A percentile compares a stretch with the other conserved stretches of the same genome.
Evolutionary conservation across 2,888 invertebrate species (phyloP).

Genomic region (Corythucha ciliata): DNA sequence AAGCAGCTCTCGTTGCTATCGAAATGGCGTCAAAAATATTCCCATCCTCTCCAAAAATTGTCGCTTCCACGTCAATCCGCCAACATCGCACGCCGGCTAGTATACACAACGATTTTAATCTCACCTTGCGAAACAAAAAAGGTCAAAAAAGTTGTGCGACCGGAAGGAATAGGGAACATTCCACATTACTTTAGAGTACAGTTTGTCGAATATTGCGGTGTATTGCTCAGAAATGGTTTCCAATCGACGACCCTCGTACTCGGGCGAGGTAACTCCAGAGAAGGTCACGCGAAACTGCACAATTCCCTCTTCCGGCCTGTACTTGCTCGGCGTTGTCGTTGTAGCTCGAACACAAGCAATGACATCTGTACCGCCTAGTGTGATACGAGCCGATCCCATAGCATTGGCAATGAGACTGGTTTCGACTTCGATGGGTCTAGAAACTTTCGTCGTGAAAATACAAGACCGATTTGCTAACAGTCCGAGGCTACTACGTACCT

Average conservation of each 20-base stretch:
- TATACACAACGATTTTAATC: too few relatives aligned
- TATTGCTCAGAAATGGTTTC: constrained; percentile 49
- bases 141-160: background rate
- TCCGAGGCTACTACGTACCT: too few relatives aligned
- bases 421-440: constrained; percentile 80
- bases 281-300: constrained; percentile 42
- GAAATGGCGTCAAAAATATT: constrained; percentile 93
- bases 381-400: constrained; percentile 74
- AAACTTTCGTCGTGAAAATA: too few relatives aligned
- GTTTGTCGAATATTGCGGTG: constrained; percentile 22
- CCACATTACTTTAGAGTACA: constrained; percentile 19
- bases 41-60: constrained; percentile 91
- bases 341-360: constrained; percentile 87
- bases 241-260: constrained; percentile 93
- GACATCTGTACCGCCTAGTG: constrained; percentile 86
- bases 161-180: background rate
- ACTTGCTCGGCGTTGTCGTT: constrained; percentile 66
- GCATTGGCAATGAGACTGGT: constrained; percentile 75
- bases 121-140: too few relatives aligned
- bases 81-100: constrained; percentile 81
- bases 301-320: constrained; percentile 69
- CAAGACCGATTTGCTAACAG: too few relatives aligned
- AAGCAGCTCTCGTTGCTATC: constrained; percentile 83
- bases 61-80: constrained; percentile 87
- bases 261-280: constrained; percentile 93